Base-by-base conservation (phyloP, 2,888 invertebrate species). In the Leptinotarsa rubiginosa region DNA sequence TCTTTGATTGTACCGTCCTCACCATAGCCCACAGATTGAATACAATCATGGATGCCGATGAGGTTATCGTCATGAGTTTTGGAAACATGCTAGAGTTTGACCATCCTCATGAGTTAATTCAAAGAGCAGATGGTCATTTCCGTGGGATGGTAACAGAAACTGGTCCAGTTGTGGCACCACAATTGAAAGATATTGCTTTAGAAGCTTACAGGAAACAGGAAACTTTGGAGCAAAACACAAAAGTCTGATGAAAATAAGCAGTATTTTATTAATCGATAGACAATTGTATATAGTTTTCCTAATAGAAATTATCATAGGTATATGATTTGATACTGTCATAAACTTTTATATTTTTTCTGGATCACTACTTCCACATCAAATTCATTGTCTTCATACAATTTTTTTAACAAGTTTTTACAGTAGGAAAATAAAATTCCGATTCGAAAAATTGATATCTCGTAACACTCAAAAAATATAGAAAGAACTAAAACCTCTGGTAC, bases 51-150 rank as follows among this genome's bases (percentile, higher is more conserved):
- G 77, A 79, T 65, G 76, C 77, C 13, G 94, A 95, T 88, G 91
- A 92, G 87, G 93, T 96, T 72, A 85, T 96, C 79, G 95, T 96
- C 15, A 92, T 96, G 91, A 94, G 95, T 84, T 92, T 92, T 47
- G 96, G 96, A 0, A 92, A 70, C 20, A 90, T 93, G 85, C 91
- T 92, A 0, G 96, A 97, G 87, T 91, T 93, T 54, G 96, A 94
- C 12, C 93, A 93, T 83, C 96, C 97, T 0, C 91, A 91, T 84
- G 89, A 91, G 77, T 85, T 95, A 62, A 84, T 95, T 41, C 90
- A 92, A 68, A 90, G 90, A 80, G 86, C 89, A 70, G 88, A 88
- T 0, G 92, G 93, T 0, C 90, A 91, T 75, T 91, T 95, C 81
- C 90, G 91, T 75, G 87, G 90, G 13, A 88, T 95, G 82, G 93